Percentiles rank a stretch among this genome's conserved stretches.
These are phyloP conservation scores for Platycheirus albimanus DNA, from an alignment of 2,888 invertebrate genomes.

Conservation along the genomic window DNA sequence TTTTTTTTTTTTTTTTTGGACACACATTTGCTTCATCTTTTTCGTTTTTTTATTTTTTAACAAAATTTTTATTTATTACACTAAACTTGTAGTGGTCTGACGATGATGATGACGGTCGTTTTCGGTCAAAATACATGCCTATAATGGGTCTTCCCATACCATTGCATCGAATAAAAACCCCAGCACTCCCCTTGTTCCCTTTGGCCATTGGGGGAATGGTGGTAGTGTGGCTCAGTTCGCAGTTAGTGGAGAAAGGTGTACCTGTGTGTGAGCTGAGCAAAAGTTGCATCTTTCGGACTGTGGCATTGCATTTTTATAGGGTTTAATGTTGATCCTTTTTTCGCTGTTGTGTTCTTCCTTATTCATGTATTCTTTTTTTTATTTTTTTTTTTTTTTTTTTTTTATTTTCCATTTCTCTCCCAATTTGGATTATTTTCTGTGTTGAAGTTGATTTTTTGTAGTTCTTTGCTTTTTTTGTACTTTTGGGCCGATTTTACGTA, in stretches of 20 bases:
- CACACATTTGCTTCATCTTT: slow-evolving; percentile 67
- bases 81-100: slow-evolving; percentile 75
- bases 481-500: slow-evolving; percentile 74
- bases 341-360: slow-evolving; percentile 54
- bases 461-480: slow-evolving; percentile 59
- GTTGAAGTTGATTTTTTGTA: slow-evolving; percentile 67
- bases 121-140: slow-evolving; percentile 74
- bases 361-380: slow-evolving; percentile 57
- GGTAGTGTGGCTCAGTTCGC: slow-evolving; percentile 36
- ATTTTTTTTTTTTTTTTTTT: slow-evolving; percentile 59
- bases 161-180: slow-evolving; percentile 18
- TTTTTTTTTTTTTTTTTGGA: slow-evolving; percentile 41
- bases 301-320: slow-evolving; percentile 73
- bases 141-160: slow-evolving; percentile 72
- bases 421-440: slow-evolving; percentile 79
- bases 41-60: slow-evolving; percentile 45
- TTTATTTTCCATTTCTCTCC: slow-evolving; percentile 64
- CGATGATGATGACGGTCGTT: slow-evolving; percentile 74
- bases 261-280: slow-evolving; percentile 72
- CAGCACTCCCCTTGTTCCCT: slow-evolving; percentile 27
- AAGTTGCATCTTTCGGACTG: slow-evolving; percentile 68
- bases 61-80: slow-evolving; percentile 74
- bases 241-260: slow-evolving; percentile 53
- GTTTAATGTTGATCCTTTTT: slow-evolving; percentile 74
- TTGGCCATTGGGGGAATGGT: slow-evolving; percentile 14